phyloP scores from a whole-genome alignment of 2,888 invertebrate species.

The Nephrotoma guestfalica region DNA sequence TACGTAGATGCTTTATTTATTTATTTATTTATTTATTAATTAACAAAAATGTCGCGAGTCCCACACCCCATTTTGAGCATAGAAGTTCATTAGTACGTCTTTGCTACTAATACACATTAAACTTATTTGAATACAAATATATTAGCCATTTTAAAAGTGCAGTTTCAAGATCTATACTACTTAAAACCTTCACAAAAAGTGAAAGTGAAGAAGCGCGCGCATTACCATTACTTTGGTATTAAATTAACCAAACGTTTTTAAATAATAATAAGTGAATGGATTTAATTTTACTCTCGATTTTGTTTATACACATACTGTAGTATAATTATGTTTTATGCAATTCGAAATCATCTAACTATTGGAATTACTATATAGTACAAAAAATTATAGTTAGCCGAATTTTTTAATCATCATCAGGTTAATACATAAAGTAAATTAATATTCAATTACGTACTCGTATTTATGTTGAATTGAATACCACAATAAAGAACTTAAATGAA shows the following conservation, averaged over 20 bases:
- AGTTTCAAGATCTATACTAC: neutral
- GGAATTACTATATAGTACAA: neutral
- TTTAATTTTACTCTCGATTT: neutral
- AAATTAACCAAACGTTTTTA: neutral
- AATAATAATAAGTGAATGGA: neutral
- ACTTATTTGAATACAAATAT: too few relatives aligned
- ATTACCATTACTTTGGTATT: neutral
- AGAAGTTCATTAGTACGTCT: too few relatives aligned
- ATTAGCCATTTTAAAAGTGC: neutral
- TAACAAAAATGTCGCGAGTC: neutral
- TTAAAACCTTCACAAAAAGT: neutral
- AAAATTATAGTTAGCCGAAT: neutral
- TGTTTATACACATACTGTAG: neutral
- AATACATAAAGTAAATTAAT: neutral
- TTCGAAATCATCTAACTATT: neutral
- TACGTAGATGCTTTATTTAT: too few relatives aligned
- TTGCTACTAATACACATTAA: too few relatives aligned
- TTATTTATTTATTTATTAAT: too few relatives aligned
- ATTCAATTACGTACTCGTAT: neutral
- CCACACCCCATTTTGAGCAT: too few relatives aligned
- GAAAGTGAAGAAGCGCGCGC: neutral
- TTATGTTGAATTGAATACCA: neutral
- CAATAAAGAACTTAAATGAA: neutral
- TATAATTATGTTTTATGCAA: neutral
- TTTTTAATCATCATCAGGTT: neutral